These are phyloP conservation scores for Scaptodrosophila latifasciaeformis DNA, from an alignment of 2,888 invertebrate species.

Conservation along the genomic window DNA sequence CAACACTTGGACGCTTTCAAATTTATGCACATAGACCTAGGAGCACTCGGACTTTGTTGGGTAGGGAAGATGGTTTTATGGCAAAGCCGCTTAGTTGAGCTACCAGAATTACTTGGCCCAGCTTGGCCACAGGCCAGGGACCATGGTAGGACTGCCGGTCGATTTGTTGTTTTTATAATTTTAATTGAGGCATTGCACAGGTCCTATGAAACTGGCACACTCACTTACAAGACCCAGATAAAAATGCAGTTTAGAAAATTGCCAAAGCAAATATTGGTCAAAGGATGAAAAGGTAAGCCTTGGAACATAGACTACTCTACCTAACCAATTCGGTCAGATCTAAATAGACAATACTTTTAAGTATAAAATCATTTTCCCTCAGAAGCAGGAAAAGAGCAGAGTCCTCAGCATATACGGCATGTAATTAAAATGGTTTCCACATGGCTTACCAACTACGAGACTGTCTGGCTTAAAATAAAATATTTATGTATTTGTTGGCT, in stretches of 20 bases:
- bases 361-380: slow-evolving; percentile 34
- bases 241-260: slow-evolving; percentile 53
- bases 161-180: slow-evolving; percentile 60
- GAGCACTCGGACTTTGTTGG: not conserved
- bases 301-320: slow-evolving; percentile 12
- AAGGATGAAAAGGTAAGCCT: slow-evolving; percentile 43
- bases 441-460: slow-evolving; percentile 26
- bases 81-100: slow-evolving; percentile 23
- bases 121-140: slow-evolving; percentile 24
- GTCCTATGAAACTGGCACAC: not conserved
- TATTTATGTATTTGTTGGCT: too few species aligned
- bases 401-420: slow-evolving; percentile 43
- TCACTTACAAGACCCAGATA: slow-evolving; percentile 7
- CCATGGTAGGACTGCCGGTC: slow-evolving; percentile 18
- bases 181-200: slow-evolving; percentile 50
- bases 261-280: slow-evolving; percentile 59
- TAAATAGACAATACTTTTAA: slow-evolving; percentile 23
- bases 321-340: slow-evolving; percentile 8
- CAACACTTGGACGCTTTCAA: slow-evolving; percentile 52
- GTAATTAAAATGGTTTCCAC: slow-evolving; percentile 60
- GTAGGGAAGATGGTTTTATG: not conserved
- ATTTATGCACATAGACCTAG: slow-evolving; percentile 31
- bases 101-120: slow-evolving; percentile 19
- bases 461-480: slow-evolving; percentile 37
- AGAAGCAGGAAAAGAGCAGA: slow-evolving; percentile 22